These are phyloP conservation scores for Drosophila azteca DNA, from an alignment of 1,140 invertebrate species.

Conservation along the genomic window DNA sequence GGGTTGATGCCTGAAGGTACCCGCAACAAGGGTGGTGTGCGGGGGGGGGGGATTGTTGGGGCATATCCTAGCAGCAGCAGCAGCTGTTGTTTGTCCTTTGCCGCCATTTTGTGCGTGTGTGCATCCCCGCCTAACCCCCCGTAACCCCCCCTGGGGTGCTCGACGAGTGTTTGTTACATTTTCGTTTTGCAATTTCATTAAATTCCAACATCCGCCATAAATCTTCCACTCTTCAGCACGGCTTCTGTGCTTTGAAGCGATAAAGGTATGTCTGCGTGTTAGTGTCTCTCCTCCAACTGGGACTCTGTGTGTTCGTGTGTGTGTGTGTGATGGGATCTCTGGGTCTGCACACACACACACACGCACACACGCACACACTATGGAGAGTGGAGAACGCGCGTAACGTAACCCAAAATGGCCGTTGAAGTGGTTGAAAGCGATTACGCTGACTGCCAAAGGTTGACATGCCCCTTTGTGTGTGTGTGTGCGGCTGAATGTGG, in stretches of 20 bases:
- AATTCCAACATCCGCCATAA: conserved; percentile 83
- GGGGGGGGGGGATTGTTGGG: conserved; percentile 16
- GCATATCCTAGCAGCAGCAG: conserved; percentile 51
- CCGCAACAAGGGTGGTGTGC: conserved; percentile 14
- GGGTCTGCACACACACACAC: conserved; percentile 27
- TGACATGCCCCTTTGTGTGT: conserved; percentile 41
- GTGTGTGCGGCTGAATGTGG: conserved; percentile 69
- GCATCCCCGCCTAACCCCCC: conserved; percentile 21
- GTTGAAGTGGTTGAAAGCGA: conserved; percentile 81
- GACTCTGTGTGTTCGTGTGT: not conserved
- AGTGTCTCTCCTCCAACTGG: conserved; percentile 12
- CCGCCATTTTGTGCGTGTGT: conserved; percentile 75
- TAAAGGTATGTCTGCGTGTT: conserved; percentile 71
- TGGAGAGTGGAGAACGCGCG: not conserved
- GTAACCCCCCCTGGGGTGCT: conserved; percentile 1
- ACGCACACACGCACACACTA: conserved; percentile 18
- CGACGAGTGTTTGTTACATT: conserved; percentile 68
- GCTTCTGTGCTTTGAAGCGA: conserved; percentile 82
- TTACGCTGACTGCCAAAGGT: conserved; percentile 79
- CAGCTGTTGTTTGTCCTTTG: conserved; percentile 80
- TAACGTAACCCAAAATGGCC: conserved; percentile 69
- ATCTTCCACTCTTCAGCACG: conserved; percentile 81
- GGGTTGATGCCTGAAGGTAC: conserved; percentile 39
- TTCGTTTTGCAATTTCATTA: conserved; percentile 83
- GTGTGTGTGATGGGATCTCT: conserved; percentile 20